Evolutionary conservation across 1,140 invertebrate genomes (phyloP).

Genomic region (Belonocnema kinseyi): DNA sequence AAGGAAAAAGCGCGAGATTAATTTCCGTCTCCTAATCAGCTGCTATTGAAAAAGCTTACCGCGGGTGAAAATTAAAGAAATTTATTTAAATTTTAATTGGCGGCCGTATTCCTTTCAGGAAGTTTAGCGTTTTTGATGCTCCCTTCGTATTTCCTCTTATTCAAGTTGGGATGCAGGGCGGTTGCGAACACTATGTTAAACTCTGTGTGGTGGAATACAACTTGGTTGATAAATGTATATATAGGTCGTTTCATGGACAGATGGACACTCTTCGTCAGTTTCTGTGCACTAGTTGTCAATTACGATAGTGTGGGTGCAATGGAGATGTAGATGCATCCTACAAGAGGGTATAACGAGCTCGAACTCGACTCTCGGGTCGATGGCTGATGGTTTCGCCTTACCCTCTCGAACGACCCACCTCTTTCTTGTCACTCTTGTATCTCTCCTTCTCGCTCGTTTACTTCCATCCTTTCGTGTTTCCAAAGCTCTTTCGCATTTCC

Average conservation of each 20-base stretch:
- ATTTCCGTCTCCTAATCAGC: background rate
- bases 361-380: slow-evolving; percentile 39
- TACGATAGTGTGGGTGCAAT: slow-evolving; percentile 17
- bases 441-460: slow-evolving; percentile 26
- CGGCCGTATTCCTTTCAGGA: background rate
- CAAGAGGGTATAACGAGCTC: slow-evolving; percentile 40
- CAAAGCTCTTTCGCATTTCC: background rate
- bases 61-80: background rate
- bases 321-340: slow-evolving; percentile 34
- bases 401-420: slow-evolving; percentile 25
- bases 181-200: slow-evolving; percentile 12
- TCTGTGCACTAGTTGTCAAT: background rate
- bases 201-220: slow-evolving; percentile 10
- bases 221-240: background rate
- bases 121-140: slow-evolving; percentile 11
- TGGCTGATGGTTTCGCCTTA: slow-evolving; percentile 33
- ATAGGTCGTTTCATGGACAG: slow-evolving; percentile 7
- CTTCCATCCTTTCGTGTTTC: background rate
- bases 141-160: slow-evolving; percentile 1
- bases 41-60: background rate
- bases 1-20: background rate
- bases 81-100: slow-evolving; percentile 17
- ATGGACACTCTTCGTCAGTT: slow-evolving; percentile 19
- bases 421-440: slow-evolving; percentile 26
- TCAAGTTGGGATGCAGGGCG: slow-evolving; percentile 19